Base-by-base conservation (phyloP, 2,888 invertebrate genomes). In the Scotopteryx bipunctaria region DNA sequence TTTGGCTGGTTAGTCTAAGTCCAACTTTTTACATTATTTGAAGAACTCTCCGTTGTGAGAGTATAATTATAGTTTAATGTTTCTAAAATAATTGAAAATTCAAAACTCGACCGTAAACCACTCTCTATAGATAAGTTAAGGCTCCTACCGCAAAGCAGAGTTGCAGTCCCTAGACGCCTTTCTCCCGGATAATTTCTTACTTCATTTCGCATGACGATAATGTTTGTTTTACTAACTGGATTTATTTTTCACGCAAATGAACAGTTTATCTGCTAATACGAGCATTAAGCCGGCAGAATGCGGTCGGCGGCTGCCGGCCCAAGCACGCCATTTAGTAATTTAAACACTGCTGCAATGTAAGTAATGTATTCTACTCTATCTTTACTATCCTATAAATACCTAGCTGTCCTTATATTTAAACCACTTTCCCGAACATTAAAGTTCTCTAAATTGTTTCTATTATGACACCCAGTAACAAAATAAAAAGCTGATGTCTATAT, bases 241-340 rank as follows among this genome's bases (percentile, higher is more conserved):
- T 73, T 74, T 80, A 78, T 81, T 82, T 83, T 80, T 81, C 77
- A 78, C 75, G 67, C 69, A 79, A 82, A 77, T 73, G 70, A 73
- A 74, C 71, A 73, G 71, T 77, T 78, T 78, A 81, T 77, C 74
- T 66, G 66, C 69, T 76, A 75, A 76, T 76, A 76, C 70, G 69
- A 71, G 71, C 72, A 73, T 75, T 78, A 79, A 71, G 67, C 62
- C 59, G 55, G 63, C 65, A 77, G 72, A 79, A 81, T 76, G 78
- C 71, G 69, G 78, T 66, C 73, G 78, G 64, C 72, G 68, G 60
- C 37, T 54, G 66, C 65, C 53, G 58, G 47, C 55, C 60, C 59
- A 52, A 66, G 69, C 82, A 83, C 78, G 81, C 81, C 62, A 82
- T 83, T 80, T 76, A 76, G 78, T 81, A 70, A 82, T 82, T 81